phyloP scores from a whole-genome alignment of 2,113 vertebrate genomes.

The Atrichornis clamosus region DNA sequence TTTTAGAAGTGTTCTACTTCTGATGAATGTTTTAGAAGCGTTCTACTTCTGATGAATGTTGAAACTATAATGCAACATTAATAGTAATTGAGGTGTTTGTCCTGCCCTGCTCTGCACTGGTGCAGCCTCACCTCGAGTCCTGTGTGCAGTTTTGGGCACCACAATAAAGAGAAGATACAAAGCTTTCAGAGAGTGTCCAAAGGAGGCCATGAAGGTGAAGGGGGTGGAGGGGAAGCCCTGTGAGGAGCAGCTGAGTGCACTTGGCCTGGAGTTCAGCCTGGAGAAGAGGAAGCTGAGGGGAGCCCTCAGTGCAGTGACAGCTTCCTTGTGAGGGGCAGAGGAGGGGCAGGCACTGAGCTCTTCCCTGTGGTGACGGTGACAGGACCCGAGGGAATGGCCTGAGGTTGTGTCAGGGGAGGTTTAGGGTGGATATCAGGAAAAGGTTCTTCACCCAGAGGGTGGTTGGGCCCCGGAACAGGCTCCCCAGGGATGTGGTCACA shows the following conservation, averaged over 20 bases:
- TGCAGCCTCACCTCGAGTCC: fast-evolving
- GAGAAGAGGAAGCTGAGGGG: neutral
- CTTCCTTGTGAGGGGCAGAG: fast-evolving
- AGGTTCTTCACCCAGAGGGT: fast-evolving
- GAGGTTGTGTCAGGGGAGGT: fast-evolving
- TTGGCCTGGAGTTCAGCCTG: neutral
- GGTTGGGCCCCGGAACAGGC: neutral
- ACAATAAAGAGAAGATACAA: neutral
- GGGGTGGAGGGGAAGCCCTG: neutral
- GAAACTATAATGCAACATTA: neutral
- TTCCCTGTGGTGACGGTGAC: neutral
- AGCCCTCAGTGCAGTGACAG: neutral
- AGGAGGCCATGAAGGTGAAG: neutral
- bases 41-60: neutral
- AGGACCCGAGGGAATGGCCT: neutral
- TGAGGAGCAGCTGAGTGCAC: neutral
- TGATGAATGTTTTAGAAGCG: neutral
- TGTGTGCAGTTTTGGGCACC: neutral
- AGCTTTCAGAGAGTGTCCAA: neutral
- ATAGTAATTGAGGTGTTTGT: neutral
- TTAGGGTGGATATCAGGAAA: neutral
- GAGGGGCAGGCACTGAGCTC: neutral
- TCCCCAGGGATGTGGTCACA: neutral
- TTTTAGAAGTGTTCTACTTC: neutral
- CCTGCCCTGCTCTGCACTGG: fast-evolving